phyloP scores from a whole-genome alignment of 2,888 invertebrate species.

The Eupithecia centaureata region DNA sequence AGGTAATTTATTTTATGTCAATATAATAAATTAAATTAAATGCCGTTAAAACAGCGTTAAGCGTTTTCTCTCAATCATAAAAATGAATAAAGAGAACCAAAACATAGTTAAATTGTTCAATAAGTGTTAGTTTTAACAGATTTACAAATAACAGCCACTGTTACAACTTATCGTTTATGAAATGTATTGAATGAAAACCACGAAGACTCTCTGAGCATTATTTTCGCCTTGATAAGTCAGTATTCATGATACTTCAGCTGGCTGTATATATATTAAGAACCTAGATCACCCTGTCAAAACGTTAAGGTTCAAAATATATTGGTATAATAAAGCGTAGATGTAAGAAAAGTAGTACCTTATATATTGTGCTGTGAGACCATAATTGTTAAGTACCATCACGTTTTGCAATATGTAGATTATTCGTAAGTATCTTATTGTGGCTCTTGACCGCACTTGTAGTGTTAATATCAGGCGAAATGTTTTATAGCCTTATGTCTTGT shows the following conservation, averaged over 20 bases:
- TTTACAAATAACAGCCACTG: constrained; percentile 19
- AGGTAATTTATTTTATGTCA: constrained; percentile 44
- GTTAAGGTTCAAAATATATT: constrained; percentile 50
- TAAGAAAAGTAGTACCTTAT: constrained; percentile 38
- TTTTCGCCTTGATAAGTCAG: constrained; percentile 59
- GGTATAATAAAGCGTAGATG: constrained; percentile 38
- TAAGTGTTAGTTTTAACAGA: neutral
- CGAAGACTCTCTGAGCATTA: constrained; percentile 64
- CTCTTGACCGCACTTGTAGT: constrained; percentile 31
- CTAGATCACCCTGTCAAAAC: constrained; percentile 57
- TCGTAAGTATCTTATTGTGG: constrained; percentile 16
- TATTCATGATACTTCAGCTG: constrained; percentile 46
- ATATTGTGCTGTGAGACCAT: constrained; percentile 67
- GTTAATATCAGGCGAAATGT: constrained; percentile 14
- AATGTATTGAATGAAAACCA: constrained; percentile 50
- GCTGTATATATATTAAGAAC: constrained; percentile 57
- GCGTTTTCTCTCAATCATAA: neutral
- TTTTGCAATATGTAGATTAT: constrained; percentile 51
- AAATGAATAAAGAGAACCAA: neutral
- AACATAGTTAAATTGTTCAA: constrained; percentile 1
- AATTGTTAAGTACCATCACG: constrained; percentile 51
- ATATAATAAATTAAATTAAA: neutral
- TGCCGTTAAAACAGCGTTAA: neutral
- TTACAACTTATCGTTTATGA: constrained; percentile 32
- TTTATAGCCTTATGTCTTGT: neutral